Base-by-base conservation (phyloP, 2,888 invertebrate species). In the Hypselothyrea guttata region DNA sequence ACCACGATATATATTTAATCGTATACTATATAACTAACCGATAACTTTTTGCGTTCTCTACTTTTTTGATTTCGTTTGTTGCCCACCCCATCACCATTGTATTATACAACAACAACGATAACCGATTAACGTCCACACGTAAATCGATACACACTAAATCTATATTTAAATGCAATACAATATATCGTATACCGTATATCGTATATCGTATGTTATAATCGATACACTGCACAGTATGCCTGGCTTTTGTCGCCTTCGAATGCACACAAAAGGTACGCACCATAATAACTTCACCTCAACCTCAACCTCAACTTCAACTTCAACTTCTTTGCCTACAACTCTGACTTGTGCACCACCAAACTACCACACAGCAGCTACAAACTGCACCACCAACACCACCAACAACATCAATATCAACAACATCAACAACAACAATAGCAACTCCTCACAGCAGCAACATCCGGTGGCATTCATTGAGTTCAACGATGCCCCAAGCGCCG, bases 401-500 rank as follows among this genome's bases (percentile, higher is more conserved):
- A 8, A 33, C 13, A 58, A 45, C 71, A 63, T 28, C 94, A 55
- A 12, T 53, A 54, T 22, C 22, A 22, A 5, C 22, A 22, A 22
- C 22, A 22, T 4, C 42, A 47, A 2, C 30, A 38, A n/a, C 58
- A 51, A 4, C 44, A 94, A 7, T 55, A 52, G 7, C 70, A 49
- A 1, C 68, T 69, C 28, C 57, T 40, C n/a, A 56, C 54, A 42
- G 13, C 75, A 75, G 16, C 75, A 76, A 56, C 94, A 95, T 90
- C 98, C 98, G 86, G 98, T 98, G 91, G 98, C 98, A 90, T 98
- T 99, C 93, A 96, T 98, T 91, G 98, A 99, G 93, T 99, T 97
- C 93, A 94, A 95, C 92, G 97, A 96, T 92, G 93, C 97, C 88
- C 92, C 94, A 88, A 96, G 95, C 91, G 98, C 99, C 88, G 93